A percentile compares a stretch with the other conserved stretches of the same genome.
These are phyloP conservation scores for Muraenolepis orangiensis DNA, from an alignment of 2,797 vertebrate species.

Conservation along the genomic window DNA sequence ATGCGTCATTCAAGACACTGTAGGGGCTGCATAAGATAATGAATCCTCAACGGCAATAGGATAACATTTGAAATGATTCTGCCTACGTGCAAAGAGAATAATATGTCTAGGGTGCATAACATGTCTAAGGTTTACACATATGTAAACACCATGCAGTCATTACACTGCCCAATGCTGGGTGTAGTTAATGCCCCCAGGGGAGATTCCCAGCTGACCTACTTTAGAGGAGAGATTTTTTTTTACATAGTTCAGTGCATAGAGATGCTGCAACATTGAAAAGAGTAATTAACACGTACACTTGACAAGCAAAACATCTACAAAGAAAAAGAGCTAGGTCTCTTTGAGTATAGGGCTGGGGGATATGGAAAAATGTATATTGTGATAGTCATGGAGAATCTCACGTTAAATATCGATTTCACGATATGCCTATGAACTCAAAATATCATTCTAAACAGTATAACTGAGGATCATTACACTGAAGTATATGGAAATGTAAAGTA, in stretches of 20 bases:
- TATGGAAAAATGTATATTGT: too few relatives aligned
- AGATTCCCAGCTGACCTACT: conserved; percentile 76
- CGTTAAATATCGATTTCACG: too few relatives aligned
- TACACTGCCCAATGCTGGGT: conserved; percentile 38
- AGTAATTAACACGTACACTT: conserved; percentile 8
- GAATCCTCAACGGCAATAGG: not conserved
- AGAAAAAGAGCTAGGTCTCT: too few relatives aligned
- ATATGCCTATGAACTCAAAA: too few relatives aligned
- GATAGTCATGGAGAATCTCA: too few relatives aligned
- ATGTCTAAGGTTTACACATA: not conserved
- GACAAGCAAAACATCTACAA: conserved; percentile 32
- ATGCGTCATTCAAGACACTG: not conserved
- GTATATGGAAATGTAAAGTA: too few relatives aligned
- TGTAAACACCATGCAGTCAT: conserved; percentile 33
- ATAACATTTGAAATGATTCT: not conserved
- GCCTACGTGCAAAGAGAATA: not conserved
- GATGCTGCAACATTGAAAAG: conserved; percentile 31
- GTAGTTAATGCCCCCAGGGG: conserved; percentile 67
- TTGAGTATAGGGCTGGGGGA: too few relatives aligned
- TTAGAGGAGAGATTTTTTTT: too few relatives aligned
- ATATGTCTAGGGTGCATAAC: not conserved
- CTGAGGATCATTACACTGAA: too few relatives aligned
- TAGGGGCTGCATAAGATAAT: not conserved
- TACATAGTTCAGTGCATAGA: conserved; percentile 7
- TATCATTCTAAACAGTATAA: too few relatives aligned